Conservation (phyloP, 2,113 vertebrate species). For the Aix galericulata region DNA sequence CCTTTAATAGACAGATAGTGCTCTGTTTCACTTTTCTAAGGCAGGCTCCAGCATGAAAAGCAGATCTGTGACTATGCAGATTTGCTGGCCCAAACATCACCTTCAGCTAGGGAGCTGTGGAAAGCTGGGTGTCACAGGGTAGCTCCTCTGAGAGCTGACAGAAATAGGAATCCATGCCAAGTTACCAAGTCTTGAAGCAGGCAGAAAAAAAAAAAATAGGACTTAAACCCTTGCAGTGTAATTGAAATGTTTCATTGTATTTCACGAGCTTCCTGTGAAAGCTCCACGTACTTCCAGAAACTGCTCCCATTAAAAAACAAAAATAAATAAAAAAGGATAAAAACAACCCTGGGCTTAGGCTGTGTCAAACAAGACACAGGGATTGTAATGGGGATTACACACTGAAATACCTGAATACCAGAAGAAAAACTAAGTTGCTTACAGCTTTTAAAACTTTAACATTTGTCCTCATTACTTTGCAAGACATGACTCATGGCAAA, state of each 20-base stretch:
- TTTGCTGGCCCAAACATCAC: conserved; percentile 26
- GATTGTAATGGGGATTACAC: background rate
- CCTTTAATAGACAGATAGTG: background rate
- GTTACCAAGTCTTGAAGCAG: background rate
- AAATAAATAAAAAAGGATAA: background rate
- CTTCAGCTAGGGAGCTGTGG: conserved; percentile 27
- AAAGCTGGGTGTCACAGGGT: conserved; percentile 27
- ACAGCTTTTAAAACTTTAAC: background rate
- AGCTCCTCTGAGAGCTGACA: background rate
- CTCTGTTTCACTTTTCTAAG: conserved; percentile 37
- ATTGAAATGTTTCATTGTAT: conserved; percentile 18
- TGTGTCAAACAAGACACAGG: conserved; percentile 1
- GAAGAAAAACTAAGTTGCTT: background rate
- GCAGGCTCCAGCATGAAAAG: conserved; percentile 28
- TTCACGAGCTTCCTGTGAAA: conserved; percentile 7
- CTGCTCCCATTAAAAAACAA: background rate
- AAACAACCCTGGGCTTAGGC: background rate
- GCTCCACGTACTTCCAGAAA: conserved; percentile 4
- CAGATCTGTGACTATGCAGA: conserved; percentile 57
- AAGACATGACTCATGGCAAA: background rate
- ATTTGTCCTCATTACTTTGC: background rate
- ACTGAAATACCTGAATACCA: background rate
- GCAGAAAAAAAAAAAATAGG: conserved; percentile 49
- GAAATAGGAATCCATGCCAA: conserved; percentile 36
- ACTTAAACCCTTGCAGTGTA: background rate